Base-by-base conservation (phyloP, 2,797 vertebrate genomes). In the Enteromius radiatus region DNA sequence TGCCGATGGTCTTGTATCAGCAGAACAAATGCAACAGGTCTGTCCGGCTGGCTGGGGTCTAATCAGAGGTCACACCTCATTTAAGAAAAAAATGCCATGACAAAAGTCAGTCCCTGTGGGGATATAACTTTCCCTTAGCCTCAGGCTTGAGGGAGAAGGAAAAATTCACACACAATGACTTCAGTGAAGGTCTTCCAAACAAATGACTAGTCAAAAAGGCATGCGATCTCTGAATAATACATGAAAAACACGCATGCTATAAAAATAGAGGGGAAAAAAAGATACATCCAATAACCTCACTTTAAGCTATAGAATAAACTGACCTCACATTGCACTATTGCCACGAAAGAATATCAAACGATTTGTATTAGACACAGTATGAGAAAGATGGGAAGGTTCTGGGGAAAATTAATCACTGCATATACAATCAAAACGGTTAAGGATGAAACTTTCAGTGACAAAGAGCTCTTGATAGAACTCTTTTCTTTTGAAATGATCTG, bases 1-100 rank as follows among this genome's bases (percentile, higher is more conserved):
- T 52, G 43, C 70, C 28, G 69, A 75, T 52, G 59, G 70, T 28
- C n/a, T 41, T 26, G 69, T 61, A 49, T 65, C 43, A 54, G 41
- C 59, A 65, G 80, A 75, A 81, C 70, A 74, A 81, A 81, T 81
- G 38, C n/a, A 52, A 65, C 28, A 41, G 45, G 17, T 65, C 31
- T 65, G 59, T 54, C 33, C 2, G 14, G 43, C 19, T 81, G 70
- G 69, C 69, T 70, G 23, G 74, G 38, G 83, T 68, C 67, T 84
- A 81, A 84, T 69, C 47, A 80, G 38, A 70, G 71, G 52, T 81
- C 80, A 81, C 70, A 81, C 80, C 43, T 75, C 70, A 64, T 81
- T 75, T 81, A 75, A 74, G 78, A 69, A 64, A 81, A 81, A 84
- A 76, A 68, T 59, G 74, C 28, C 71, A 67, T 81, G 83, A 80